Evolutionary conservation across 1,140 invertebrate species (phyloP).

Genomic region (Leptinotarsa undecemlineata): DNA sequence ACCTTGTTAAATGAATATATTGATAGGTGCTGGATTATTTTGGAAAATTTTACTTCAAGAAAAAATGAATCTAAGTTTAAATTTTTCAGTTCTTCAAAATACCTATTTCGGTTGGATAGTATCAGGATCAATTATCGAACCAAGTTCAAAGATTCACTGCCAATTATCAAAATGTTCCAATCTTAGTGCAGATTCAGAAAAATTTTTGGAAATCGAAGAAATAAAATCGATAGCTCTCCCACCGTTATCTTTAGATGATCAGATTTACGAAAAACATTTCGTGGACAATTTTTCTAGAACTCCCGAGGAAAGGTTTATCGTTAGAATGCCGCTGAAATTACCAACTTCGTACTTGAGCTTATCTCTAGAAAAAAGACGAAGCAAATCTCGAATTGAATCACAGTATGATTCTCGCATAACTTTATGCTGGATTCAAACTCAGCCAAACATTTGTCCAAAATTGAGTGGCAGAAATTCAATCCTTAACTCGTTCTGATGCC

Average conservation of each 20-base stretch:
- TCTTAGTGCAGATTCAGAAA: constrained; percentile 9
- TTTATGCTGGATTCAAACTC: background rate
- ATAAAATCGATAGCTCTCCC: background rate
- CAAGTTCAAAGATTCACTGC: background rate
- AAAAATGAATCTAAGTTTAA: too few species aligned
- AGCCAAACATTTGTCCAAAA: background rate
- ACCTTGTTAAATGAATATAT: constrained; percentile 16
- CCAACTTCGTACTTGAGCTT: too few species aligned
- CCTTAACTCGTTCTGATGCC: background rate
- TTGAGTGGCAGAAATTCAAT: background rate
- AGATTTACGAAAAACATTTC: constrained; percentile 27
- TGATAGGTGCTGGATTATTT: constrained; percentile 28
- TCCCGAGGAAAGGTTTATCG: constrained; percentile 14
- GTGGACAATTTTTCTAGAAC: constrained; percentile 22
- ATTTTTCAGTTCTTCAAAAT: constrained; percentile 21
- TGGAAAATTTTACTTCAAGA: constrained; percentile 1
- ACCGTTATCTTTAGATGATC: constrained; percentile 18
- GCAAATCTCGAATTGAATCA: too few species aligned
- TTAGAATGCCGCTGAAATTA: constrained; percentile 29
- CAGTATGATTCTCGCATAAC: background rate
- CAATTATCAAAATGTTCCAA: too few species aligned
- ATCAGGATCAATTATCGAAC: background rate
- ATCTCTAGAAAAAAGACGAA: too few species aligned
- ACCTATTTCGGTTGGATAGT: constrained; percentile 32
- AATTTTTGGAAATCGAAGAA: constrained; percentile 35